Conservation (phyloP, 2,888 invertebrate genomes). For the Drosophila setosimentum region DNA sequence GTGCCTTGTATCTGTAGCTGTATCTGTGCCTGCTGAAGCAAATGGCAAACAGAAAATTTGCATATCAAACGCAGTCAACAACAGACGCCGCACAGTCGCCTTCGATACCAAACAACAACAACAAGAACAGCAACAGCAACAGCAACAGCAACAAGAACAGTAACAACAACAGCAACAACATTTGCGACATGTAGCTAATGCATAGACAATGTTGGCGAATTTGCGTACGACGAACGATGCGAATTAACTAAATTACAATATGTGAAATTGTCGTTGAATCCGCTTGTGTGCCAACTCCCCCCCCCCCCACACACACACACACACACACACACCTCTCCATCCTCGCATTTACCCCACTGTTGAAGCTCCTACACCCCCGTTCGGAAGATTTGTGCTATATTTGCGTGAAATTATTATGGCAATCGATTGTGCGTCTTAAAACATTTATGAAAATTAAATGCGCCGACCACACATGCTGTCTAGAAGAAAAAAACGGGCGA, state of each 20-base stretch:
- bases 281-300: slow-evolving; percentile 6
- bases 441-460: slow-evolving; percentile 64
- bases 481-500: slow-evolving; percentile 50
- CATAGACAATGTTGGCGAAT: slow-evolving; percentile 75
- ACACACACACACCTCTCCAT: neutral
- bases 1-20: slow-evolving; percentile 24
- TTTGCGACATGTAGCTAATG: slow-evolving; percentile 64
- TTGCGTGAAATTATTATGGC: slow-evolving; percentile 77
- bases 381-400: slow-evolving; percentile 49
- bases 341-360: neutral
- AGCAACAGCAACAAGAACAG: slow-evolving; percentile 18
- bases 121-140: slow-evolving; percentile 14
- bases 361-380: neutral
- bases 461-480: slow-evolving; percentile 49
- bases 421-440: slow-evolving; percentile 71
- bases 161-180: slow-evolving; percentile 27
- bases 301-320: too few species aligned
- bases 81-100: slow-evolving; percentile 78
- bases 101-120: slow-evolving; percentile 54
- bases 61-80: slow-evolving; percentile 77
- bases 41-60: slow-evolving; percentile 67
- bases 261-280: slow-evolving; percentile 65
- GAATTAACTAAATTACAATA: slow-evolving; percentile 79
- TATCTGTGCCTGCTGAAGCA: slow-evolving; percentile 45
- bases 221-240: slow-evolving; percentile 73